Evolutionary conservation across 2,888 invertebrate species (phyloP), one percentile per base, ranked within the genome.

Genomic region (Macropis europaea): DNA sequence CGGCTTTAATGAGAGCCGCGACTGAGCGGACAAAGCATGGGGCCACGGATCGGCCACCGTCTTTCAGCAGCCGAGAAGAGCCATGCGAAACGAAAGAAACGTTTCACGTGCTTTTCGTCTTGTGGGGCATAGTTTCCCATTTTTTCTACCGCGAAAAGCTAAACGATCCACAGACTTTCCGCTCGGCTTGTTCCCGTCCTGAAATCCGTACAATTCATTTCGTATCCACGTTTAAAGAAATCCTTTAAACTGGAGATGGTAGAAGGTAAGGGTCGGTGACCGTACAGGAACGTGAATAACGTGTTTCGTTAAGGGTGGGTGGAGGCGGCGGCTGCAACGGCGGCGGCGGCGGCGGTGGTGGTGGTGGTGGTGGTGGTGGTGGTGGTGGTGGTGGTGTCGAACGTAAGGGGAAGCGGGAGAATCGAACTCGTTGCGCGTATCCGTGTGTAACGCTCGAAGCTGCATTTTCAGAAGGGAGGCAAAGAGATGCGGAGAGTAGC

Each of bases 241-340:
- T 59, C 19, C 11, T 40, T n/a, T 36, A 13, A 63, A 48, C n/a
- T 52, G 3, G 53, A 67, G 30, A 36, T 30, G 45, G n/a, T n/a
- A n/a, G n/a, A 50, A 56, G 26, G 50, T 22, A n/a, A 40, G 67
- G 67, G 67, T 67, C 63, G 67, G 28, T 63, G 67, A 67, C 67
- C 67, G 67, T 38, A n/a, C 32, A 48, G 63, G 38, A 66, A 45
- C 50, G 50, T 38, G 45, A 67, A 30, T 38, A 50, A 52, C 67
- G 38, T 13, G 50, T 36, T 52, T 32, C 26, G 38, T 32, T 19
- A 56, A 66, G 67, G 56, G 68, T 54, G 67, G 68, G 52, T 61
- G 42, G 15, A 34, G 34, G 50, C 17, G 60, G 32, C n/a, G 48
- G 43, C 11, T 43, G 36, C n/a, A n/a, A n/a, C 19, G 62, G 32